phyloP scores from a whole-genome alignment of 2,888 invertebrate species.

The Chrysina gloriosa region DNA sequence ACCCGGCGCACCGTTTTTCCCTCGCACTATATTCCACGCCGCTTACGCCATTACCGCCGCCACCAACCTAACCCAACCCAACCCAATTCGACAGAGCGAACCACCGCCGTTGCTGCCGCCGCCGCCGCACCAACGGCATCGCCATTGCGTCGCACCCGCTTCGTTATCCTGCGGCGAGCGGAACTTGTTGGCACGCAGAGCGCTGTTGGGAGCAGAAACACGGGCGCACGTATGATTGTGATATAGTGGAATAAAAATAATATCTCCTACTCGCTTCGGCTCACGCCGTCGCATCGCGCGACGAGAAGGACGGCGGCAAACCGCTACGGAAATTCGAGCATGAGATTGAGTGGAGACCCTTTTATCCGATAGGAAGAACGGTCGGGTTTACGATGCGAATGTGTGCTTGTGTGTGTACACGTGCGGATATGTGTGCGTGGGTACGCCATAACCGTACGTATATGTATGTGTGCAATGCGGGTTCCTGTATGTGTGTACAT shows the following conservation, averaged over 20 bases:
- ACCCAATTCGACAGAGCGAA: conserved; percentile 29
- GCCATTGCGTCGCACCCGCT: conserved; percentile 42
- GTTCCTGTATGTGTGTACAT: conserved; percentile 18
- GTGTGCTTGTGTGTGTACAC: conserved; percentile 25
- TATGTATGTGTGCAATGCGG: conserved; percentile 8
- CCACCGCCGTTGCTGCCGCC: conserved; percentile 42
- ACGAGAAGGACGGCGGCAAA: conserved; percentile 27
- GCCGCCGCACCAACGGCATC: conserved; percentile 29
- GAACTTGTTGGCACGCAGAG: conserved; percentile 53
- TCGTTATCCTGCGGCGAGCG: conserved; percentile 49
- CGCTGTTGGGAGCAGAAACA: conserved; percentile 51
- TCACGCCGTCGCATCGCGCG: background rate
- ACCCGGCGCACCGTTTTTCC: conserved; percentile 31
- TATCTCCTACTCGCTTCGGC: conserved; percentile 43
- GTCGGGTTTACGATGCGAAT: conserved; percentile 37
- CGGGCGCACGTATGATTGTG: conserved; percentile 52
- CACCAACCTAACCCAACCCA: conserved; percentile 32
- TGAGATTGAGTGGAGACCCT: conserved; percentile 42
- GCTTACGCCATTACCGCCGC: conserved; percentile 37
- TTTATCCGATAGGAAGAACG: conserved; percentile 40
- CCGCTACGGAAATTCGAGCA: conserved; percentile 42
- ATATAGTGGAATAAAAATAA: conserved; percentile 51
- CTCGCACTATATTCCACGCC: conserved; percentile 38
- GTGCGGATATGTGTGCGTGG: background rate
- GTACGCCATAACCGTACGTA: background rate